Conservation (phyloP, 2,888 invertebrate species). For the Ethmia dodecea region DNA sequence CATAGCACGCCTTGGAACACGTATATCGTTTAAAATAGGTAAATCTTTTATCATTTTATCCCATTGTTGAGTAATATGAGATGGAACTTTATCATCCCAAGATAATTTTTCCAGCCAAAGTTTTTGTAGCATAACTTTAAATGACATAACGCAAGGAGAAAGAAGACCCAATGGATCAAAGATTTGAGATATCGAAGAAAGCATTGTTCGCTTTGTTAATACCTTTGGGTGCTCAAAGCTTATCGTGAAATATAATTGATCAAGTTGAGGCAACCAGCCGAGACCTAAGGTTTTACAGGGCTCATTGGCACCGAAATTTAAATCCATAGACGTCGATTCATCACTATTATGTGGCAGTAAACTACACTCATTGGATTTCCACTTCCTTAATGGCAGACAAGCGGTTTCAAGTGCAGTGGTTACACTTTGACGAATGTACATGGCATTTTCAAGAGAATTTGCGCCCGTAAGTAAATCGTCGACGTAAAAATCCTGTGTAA, state of each 20-base stretch:
- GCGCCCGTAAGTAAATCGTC: conserved; percentile 22
- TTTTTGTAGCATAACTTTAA: conserved; percentile 23
- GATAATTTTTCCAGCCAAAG: conserved; percentile 22
- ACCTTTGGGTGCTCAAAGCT: neutral
- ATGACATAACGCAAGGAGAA: conserved; percentile 17
- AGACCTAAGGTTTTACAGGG: conserved; percentile 17
- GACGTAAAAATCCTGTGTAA: conserved; percentile 25
- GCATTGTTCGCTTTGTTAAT: conserved; percentile 19
- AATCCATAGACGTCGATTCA: conserved; percentile 6
- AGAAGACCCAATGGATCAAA: conserved; percentile 25
- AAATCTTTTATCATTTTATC: conserved; percentile 1
- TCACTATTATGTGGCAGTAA: conserved; percentile 9
- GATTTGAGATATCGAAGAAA: conserved; percentile 19
- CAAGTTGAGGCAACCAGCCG: conserved; percentile 13
- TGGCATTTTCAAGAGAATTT: conserved; percentile 10
- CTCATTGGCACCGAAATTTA: conserved; percentile 13
- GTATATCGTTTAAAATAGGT: conserved; percentile 15
- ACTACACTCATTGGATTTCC: conserved; percentile 21
- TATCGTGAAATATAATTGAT: conserved; percentile 14
- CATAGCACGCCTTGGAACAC: conserved; percentile 19
- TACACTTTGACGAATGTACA: conserved; percentile 7
- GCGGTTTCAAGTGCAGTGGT: conserved; percentile 18
- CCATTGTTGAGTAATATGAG: conserved; percentile 2
- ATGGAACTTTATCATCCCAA: conserved; percentile 21
- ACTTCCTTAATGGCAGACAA: conserved; percentile 21